Evolutionary conservation across 2,888 invertebrate genomes (phyloP), one percentile per base, ranked within the genome.

Genomic region (Apotomis capreana): DNA sequence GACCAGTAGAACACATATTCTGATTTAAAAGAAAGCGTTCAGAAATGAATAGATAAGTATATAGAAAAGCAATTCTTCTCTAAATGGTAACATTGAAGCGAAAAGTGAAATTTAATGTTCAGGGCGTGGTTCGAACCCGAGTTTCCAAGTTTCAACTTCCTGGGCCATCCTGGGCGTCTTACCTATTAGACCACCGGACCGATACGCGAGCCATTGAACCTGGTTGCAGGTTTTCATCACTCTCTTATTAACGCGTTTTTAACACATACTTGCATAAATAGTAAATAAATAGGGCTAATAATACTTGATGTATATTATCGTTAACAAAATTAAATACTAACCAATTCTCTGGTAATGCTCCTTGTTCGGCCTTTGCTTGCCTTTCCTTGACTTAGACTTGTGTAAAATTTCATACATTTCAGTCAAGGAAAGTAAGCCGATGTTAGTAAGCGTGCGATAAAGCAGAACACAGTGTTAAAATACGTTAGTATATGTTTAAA

Each of bases 281-380:
- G 13, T 13, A 49, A 15, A 55, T 26, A 49, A 26, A 55, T 49
- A 12, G 12, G n/a, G 6, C 26, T 15, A 10, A n/a, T 4, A 44
- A 26, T 26, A 26, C 2, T 26, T 26, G 26, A 26, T 26, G 26
- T 49, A 52, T 3, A 2, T 36, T 62, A 71, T 52, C 69, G 26
- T 26, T 26, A 2, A 26, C 26, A 78, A 76, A 77, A 73, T 76
- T 84, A 85, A 77, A 90, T 92, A 93, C 94, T 91, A 92, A 94
- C 94, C 94, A 89, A 94, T 93, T 86, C 93, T 88, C 83, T 93
- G 93, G 74, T 94, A 94, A 79, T 93, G 90, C 73, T 92, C 94
- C 87, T 88, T 91, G 78, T 87, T 89, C 13, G 83, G 81, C 74
- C 89, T 89, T 75, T 80, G 83, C 73, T 84, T 87, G 73, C 84